Conservation (phyloP, 2,113 vertebrate species). For the Acrocephalus kingi region DNA sequence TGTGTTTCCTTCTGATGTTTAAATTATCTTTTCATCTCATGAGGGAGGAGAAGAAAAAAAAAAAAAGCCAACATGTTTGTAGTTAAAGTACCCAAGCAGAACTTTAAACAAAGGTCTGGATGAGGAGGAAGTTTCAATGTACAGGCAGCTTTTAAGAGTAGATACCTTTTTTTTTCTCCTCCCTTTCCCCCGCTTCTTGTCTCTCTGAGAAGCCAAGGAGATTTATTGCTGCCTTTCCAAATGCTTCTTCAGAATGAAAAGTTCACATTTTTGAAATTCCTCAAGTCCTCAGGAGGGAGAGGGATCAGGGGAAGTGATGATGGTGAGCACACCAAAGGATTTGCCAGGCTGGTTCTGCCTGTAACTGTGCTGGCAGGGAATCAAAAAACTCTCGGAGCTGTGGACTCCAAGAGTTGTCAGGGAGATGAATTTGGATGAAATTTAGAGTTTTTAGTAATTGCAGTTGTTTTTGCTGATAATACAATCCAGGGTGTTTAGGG, state of each 20-base stretch:
- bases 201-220: background rate
- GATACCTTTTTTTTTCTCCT: background rate
- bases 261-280: constrained; percentile 67
- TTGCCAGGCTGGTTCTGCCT: background rate
- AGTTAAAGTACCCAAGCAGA: constrained; percentile 32
- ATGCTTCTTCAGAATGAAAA: constrained; percentile 27
- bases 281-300: constrained; percentile 41
- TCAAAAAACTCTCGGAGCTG: background rate
- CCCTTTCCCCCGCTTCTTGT: background rate
- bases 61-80: background rate
- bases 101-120: constrained; percentile 26
- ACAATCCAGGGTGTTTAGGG: background rate
- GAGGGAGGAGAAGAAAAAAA: background rate
- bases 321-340: background rate
- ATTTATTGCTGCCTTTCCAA: constrained; percentile 53
- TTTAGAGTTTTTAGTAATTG: background rate
- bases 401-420: background rate
- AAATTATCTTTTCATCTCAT: constrained; percentile 47
- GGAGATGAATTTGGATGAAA: background rate
- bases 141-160: background rate
- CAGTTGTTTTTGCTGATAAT: background rate
- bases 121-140: constrained; percentile 18
- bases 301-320: background rate
- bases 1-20: constrained; percentile 56
- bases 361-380: background rate